Base-by-base conservation (phyloP, 1,140 invertebrate species). In the Saccostrea echinata region DNA sequence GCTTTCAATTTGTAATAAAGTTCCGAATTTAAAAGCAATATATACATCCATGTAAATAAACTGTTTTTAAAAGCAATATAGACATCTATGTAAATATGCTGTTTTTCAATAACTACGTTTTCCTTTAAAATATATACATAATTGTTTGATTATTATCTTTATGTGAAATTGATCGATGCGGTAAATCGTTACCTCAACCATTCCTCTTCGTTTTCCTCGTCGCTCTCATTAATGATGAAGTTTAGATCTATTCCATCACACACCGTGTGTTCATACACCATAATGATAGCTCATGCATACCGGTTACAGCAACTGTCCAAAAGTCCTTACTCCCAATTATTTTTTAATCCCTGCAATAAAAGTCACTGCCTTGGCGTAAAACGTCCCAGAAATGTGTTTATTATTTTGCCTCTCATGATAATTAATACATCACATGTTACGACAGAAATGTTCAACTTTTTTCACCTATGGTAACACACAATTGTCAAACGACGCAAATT, bases 171-270 rank as follows among this genome's bases (percentile, higher is more conserved):
- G 6, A 4, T 43, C 6, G 43, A 43, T 9, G 43, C 9, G 4
- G 43, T 43, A 35, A 71, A 51, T 30, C 43, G 84, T 57, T 86
- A 88, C 88, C 85, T 86, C 21, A 88, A 43, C 88, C 88, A 88
- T 76, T 86, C 85, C 3, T 86, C 88, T 24, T 88, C 88, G 51
- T 83, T 81, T 24, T 88, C 88, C 16, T 81, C 64, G 18, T 86
- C 57, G 9, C 80, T 86, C 33, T 86, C 88, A 35, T 88, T 84
- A 27, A 88, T 84, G 68, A 76, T 76, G 71, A 88, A 88, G 83
- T 88, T 57, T 3, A 88, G 57, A 35, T 88, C 88, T 30, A 88
- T 88, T 13, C 88, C 88, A 84, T 88, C 88, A 52, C 88, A 88
- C 53, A 86, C 76, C 0, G 84, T 88, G 33, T 88, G 80, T 61